A percentile compares a stretch with the other conserved stretches of the same genome.
phyloP scores from a whole-genome alignment of 2,113 vertebrate genomes.

The Hippolais icterina region DNA sequence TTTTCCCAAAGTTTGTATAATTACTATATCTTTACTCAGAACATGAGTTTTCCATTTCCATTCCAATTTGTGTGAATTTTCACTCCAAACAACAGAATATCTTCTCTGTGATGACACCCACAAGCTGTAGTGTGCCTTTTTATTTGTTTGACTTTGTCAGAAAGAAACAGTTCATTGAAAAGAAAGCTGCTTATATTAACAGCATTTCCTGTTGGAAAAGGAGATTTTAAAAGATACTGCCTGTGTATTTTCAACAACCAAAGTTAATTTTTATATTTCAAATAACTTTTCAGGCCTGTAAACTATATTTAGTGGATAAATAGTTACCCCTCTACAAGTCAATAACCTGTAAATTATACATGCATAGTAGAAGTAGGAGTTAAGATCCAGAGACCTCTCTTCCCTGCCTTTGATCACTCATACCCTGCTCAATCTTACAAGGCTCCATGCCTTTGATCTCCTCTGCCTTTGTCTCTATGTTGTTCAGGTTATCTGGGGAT shows the following conservation, averaged over 20 bases:
- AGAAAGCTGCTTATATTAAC: neutral
- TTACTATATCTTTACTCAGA: neutral
- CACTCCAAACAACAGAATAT: neutral
- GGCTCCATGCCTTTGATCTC: slow-evolving; percentile 33
- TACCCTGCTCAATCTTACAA: slow-evolving; percentile 38
- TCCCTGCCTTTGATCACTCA: slow-evolving; percentile 51
- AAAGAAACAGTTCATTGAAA: neutral
- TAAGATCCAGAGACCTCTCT: slow-evolving; percentile 25
- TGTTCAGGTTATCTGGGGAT: neutral
- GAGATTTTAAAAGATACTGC: neutral
- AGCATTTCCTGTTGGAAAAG: neutral
- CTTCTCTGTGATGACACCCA: neutral
- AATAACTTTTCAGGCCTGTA: neutral
- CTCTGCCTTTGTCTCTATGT: neutral
- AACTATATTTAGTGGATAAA: neutral
- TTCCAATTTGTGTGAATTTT: neutral
- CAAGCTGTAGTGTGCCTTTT: neutral
- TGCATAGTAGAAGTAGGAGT: neutral
- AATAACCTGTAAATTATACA: slow-evolving; percentile 50
- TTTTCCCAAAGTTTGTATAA: neutral
- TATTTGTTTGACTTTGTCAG: neutral
- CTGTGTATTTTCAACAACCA: neutral
- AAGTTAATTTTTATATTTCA: neutral
- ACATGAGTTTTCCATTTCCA: neutral
- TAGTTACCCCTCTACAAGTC: neutral